These are phyloP conservation scores for Amiota communis DNA, from an alignment of 2,888 invertebrate genomes.

Conservation along the genomic window DNA sequence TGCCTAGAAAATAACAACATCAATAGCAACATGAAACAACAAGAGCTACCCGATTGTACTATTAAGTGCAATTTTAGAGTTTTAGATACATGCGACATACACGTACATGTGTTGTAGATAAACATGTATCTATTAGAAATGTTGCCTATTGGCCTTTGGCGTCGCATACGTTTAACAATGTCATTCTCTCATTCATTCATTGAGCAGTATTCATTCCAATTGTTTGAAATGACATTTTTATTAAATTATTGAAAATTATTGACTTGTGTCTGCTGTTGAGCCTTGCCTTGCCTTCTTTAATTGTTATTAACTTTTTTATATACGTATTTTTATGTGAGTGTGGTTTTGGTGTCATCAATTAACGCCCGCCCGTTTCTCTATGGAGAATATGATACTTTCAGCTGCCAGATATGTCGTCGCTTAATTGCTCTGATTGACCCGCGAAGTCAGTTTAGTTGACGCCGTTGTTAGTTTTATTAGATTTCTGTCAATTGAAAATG, in stretches of 20 bases:
- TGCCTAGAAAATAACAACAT: background rate
- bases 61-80: too few relatives aligned
- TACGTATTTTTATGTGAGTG: background rate
- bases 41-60: background rate
- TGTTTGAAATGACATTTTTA: slow-evolving; percentile 51
- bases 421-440: slow-evolving; percentile 51
- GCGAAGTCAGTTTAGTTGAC: slow-evolving; percentile 44
- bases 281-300: slow-evolving; percentile 45
- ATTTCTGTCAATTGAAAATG: slow-evolving; percentile 41
- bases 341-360: slow-evolving; percentile 56
- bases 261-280: slow-evolving; percentile 19
- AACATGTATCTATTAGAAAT: slow-evolving; percentile 7
- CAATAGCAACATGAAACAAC: background rate
- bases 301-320: slow-evolving; percentile 66
- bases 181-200: slow-evolving; percentile 36
- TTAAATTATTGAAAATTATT: slow-evolving; percentile 47
- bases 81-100: background rate
- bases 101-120: background rate
- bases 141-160: background rate
- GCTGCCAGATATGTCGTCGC: background rate
- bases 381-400: background rate
- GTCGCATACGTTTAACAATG: slow-evolving; percentile 27
- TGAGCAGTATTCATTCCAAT: slow-evolving; percentile 29
- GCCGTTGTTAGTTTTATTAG: slow-evolving; percentile 55
- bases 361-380: slow-evolving; percentile 40